Evolutionary conservation across 2,888 invertebrate genomes (phyloP).

Genomic region (Idaea biselata): DNA sequence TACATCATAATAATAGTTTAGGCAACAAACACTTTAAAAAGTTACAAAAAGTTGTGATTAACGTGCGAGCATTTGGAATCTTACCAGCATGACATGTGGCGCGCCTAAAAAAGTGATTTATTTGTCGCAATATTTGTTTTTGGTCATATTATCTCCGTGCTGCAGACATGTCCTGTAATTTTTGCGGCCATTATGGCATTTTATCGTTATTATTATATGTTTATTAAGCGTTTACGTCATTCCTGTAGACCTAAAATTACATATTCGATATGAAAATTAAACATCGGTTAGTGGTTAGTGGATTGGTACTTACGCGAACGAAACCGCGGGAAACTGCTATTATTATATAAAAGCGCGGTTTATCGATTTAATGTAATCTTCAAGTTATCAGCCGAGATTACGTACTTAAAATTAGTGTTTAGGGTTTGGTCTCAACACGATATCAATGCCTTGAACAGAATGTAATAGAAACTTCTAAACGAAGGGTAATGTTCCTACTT

Average conservation of each 20-base stretch:
- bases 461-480: background rate
- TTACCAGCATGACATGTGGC: constrained; percentile 32
- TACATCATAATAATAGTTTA: too few relatives aligned
- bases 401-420: background rate
- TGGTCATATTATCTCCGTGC: constrained; percentile 28
- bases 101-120: constrained; percentile 42
- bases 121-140: constrained; percentile 40
- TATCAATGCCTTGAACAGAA: background rate
- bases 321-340: too few relatives aligned
- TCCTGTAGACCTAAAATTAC: too few relatives aligned
- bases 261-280: too few relatives aligned
- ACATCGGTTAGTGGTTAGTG: too few relatives aligned
- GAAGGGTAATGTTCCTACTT: background rate
- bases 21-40: background rate
- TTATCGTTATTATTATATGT: constrained; percentile 13
- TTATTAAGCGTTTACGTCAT: background rate
- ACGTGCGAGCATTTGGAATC: constrained; percentile 19
- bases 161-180: constrained; percentile 17
- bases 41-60: background rate
- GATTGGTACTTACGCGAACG: too few relatives aligned
- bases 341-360: too few relatives aligned
- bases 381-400: background rate
- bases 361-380: background rate
- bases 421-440: background rate
- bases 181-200: constrained; percentile 13